phyloP scores from a whole-genome alignment of 2,113 vertebrate genomes.

The Recurvirostra avosetta region DNA sequence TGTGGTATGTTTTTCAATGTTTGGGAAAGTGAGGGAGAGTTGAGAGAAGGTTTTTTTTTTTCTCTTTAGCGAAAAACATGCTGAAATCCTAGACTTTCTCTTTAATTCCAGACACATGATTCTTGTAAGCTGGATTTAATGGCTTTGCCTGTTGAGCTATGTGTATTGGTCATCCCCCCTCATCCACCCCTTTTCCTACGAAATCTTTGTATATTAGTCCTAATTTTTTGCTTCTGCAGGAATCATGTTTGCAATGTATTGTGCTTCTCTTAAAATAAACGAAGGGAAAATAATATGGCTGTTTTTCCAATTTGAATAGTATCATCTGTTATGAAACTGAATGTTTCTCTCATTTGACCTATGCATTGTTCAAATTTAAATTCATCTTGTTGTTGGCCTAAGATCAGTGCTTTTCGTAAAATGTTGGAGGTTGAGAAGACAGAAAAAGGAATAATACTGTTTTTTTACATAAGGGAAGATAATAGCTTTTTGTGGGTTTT shows the following conservation, averaged over 20 bases:
- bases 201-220: not conserved
- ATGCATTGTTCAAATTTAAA: not conserved
- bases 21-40: not conserved
- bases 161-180: not conserved
- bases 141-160: not conserved
- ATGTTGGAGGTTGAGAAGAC: not conserved
- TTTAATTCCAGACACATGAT: constrained; percentile 38
- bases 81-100: not conserved
- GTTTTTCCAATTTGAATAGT: not conserved
- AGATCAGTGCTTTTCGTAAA: not conserved
- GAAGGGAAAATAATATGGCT: not conserved
- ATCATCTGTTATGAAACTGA: not conserved
- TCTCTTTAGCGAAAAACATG: not conserved
- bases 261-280: not conserved
- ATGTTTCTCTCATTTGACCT: not conserved
- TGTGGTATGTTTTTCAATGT: not conserved
- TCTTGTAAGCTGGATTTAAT: constrained; percentile 26
- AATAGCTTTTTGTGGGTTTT: not conserved
- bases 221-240: not conserved
- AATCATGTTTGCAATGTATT: not conserved
- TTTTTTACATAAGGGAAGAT: not conserved
- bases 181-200: not conserved
- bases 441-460: not conserved
- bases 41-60: not conserved
- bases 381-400: not conserved